Evolutionary conservation across 2,888 invertebrate species (phyloP).

Genomic region (Deilephila elpenor): DNA sequence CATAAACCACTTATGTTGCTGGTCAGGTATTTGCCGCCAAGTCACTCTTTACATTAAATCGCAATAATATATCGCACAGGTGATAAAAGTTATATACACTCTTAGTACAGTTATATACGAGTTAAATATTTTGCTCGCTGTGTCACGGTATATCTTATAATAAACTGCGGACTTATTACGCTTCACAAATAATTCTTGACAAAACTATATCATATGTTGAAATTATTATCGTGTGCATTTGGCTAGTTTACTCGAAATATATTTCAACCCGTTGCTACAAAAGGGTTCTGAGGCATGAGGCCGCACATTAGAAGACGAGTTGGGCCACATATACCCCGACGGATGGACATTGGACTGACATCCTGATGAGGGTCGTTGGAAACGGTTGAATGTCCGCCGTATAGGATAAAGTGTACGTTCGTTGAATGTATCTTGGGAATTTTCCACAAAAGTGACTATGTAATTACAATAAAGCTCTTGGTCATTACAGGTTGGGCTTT

Average conservation of each 20-base stretch:
- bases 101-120: neutral
- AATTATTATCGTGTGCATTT: neutral
- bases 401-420: neutral
- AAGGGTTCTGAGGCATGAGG: neutral
- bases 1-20: too few species aligned
- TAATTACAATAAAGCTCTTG: neutral
- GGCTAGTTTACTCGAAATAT: neutral
- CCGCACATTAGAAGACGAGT: conserved; percentile 9
- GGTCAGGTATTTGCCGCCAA: neutral
- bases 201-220: neutral
- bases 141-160: neutral
- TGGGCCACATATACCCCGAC: neutral
- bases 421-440: neutral
- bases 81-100: neutral
- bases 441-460: neutral
- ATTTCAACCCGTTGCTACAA: neutral
- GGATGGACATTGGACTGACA: conserved; percentile 21
- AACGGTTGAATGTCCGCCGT: neutral
- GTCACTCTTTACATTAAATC: neutral
- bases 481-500: too few species aligned
- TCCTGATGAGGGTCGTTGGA: conserved; percentile 9
- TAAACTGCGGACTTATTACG: neutral
- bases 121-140: neutral
- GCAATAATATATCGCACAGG: conserved; percentile 5
- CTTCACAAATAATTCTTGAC: neutral